Base-by-base conservation (phyloP, 2,797 vertebrate genomes). In the Ctenopoma kingsleyae region DNA sequence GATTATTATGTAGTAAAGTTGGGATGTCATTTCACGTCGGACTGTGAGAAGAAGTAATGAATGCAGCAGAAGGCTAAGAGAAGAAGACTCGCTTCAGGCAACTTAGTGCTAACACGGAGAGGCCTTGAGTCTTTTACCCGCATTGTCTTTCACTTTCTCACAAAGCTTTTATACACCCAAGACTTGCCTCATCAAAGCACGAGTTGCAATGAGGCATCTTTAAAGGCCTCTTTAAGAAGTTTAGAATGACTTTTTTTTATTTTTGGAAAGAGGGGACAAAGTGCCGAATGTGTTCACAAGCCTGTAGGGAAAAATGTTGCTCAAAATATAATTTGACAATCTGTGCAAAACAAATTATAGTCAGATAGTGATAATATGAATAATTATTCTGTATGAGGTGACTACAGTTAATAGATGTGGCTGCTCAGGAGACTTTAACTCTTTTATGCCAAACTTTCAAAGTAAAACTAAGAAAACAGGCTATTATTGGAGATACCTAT, bases 1-100 rank as follows among this genome's bases (percentile, higher is more conserved):
- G 94, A 95, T 96, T 96, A 95, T 95, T 95, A 94, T 94, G 95
- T 95, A 92, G 95, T 92, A 89, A 89, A 83, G 81, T 88, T 83
- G 5, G 66, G 50, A 46, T 71, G 81, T 77, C 57, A 30, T 80
- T 83, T 67, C 54, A 20, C 19, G 32, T 50, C 60, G 52, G 1
- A 69, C 78, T 84, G 35, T 2, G 36, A 62, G 53, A 63, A 40
- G 72, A 74, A 61, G 66, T 74, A 72, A 83, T 78, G 63, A 80
- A 83, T 55, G 68, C 53, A 64, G 71, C 75, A 32, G 73, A 64
- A 60, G 68, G n/a, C 65, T 44, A 60, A 60, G 67, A 68, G 57
- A 49, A 68, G 57, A 49, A 71, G 71, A 73, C 19, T 76, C 0
- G 71, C 85, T 83, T 38, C 60, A 56, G 75, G 79, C 81, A 11